phyloP scores from a whole-genome alignment of 2,113 vertebrate genomes.

The Eulemur rufifrons region DNA sequence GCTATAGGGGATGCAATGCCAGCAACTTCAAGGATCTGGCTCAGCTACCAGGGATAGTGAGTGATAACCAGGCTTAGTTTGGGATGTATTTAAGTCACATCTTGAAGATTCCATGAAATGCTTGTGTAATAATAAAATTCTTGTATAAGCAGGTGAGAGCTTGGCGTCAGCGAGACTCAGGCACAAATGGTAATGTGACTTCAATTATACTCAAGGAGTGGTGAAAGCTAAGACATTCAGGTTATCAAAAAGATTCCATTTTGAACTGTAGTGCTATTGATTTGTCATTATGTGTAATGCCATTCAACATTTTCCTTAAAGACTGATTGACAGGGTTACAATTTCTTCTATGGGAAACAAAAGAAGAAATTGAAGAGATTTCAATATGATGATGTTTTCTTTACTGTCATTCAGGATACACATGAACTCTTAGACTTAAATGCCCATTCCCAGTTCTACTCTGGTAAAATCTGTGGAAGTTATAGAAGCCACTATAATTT shows the following conservation, averaged over 20 bases:
- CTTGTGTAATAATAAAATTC: not conserved
- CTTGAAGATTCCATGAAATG: not conserved
- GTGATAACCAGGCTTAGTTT: not conserved
- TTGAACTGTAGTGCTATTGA: not conserved
- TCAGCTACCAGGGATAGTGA: not conserved
- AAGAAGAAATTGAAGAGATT: slow-evolving; percentile 40
- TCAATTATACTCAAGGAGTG: not conserved
- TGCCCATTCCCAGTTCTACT: not conserved
- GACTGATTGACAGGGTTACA: not conserved
- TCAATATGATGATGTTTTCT: slow-evolving; percentile 24
- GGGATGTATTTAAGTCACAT: not conserved
- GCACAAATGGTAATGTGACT: not conserved
- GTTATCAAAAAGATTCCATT: not conserved
- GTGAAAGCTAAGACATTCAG: not conserved
- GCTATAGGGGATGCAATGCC: not conserved
- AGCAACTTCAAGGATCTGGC: not conserved
- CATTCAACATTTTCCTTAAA: slow-evolving; percentile 34
- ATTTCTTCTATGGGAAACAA: slow-evolving; percentile 36
- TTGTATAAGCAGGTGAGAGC: not conserved
- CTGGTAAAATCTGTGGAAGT: not conserved
- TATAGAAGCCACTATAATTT: slow-evolving; percentile 46
- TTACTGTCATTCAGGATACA: not conserved
- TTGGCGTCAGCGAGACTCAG: not conserved
- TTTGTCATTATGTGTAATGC: not conserved
- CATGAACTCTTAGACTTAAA: slow-evolving; percentile 3